phyloP scores from a whole-genome alignment of 2,888 invertebrate genomes.

The Agapostemon virescens region DNA sequence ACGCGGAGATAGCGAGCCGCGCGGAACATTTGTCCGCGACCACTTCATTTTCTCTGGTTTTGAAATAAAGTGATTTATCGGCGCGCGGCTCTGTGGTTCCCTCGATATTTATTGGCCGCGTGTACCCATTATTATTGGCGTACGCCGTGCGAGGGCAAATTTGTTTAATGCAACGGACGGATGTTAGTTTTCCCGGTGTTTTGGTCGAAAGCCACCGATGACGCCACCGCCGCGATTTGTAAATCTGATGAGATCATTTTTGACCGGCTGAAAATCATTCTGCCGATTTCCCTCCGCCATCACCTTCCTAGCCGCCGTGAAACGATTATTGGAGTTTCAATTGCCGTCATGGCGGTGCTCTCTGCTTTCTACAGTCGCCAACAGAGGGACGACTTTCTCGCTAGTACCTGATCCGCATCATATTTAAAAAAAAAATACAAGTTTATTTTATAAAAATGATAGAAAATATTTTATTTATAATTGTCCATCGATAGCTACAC shows the following conservation, averaged over 20 bases:
- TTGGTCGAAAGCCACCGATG: background rate
- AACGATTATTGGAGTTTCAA: no score
- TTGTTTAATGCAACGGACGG: constrained; percentile 42
- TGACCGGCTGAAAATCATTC: background rate
- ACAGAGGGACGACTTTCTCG: no score
- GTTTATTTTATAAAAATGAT: no score
- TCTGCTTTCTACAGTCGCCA: no score
- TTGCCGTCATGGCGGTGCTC: no score
- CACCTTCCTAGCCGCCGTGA: no score
- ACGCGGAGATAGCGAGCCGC: constrained; percentile 38
- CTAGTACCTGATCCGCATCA: no score
- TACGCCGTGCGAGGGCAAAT: constrained; percentile 23
- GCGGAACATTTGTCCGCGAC: constrained; percentile 55
- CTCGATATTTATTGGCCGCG: constrained; percentile 56
- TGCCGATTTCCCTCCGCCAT: background rate
- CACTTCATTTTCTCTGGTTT: constrained; percentile 61
- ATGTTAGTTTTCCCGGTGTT: constrained; percentile 29
- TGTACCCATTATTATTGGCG: constrained; percentile 50
- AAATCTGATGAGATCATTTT: constrained; percentile 21
- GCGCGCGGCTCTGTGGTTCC: constrained; percentile 31
- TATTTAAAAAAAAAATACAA: no score
- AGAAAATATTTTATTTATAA: no score
- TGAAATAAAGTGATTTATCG: constrained; percentile 63
- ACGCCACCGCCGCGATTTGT: constrained; percentile 19
- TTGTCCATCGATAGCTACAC: no score